Base-by-base conservation (phyloP, 2,797 vertebrate genomes). In the Zonotrichia albicollis region DNA sequence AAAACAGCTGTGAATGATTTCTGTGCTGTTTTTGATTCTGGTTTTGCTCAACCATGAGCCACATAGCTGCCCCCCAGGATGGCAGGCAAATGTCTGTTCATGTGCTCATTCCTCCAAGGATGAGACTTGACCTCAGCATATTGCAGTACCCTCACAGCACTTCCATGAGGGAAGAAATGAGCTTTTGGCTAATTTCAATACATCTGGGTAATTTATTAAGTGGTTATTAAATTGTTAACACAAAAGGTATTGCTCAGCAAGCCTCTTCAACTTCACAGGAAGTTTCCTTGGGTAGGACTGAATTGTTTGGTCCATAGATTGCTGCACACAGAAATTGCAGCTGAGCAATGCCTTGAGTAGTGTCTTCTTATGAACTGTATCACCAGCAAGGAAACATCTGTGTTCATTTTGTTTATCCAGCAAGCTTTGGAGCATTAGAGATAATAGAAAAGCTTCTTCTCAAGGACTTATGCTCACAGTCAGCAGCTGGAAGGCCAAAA, bases 331-430 rank as follows among this genome's bases (percentile, higher is more conserved):
- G 32, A 66, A 88, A 61, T 5, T 85, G 71, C 89, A 85, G 74
- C 92, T 95, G 94, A 90, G 87, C 77, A 94, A 79, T 36, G 75
- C 53, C 53, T 93, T 81, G 17, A 54, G 62, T 45, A 29, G 53
- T 32, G 10, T 45, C 67, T 79, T 88, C 86, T 95, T 83, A 90
- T 40, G 64, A 80, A 80, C 75, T 75, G 62, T 64, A 91, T 65
- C 85, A 73, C 81, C 90, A 92, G 72, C 0, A 0, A 89, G 96
- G 93, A 97, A 96, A 95, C 95, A 97, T 95, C 97, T 97, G 94
- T 90, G 91, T 72, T 91, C 54, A 61, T 90, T 91, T 55, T 94
- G 94, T 96, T 96, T 96, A 92, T 90, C 89, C 94, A 64, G 85
- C 89, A 91, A 84, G 71, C 91, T 93, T 93, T 60, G 76, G 71